Percentiles rank a stretch among this genome's conserved stretches.
Evolutionary conservation across 2,797 vertebrate species (phyloP).

Genomic region (Lateolabrax maculatus): DNA sequence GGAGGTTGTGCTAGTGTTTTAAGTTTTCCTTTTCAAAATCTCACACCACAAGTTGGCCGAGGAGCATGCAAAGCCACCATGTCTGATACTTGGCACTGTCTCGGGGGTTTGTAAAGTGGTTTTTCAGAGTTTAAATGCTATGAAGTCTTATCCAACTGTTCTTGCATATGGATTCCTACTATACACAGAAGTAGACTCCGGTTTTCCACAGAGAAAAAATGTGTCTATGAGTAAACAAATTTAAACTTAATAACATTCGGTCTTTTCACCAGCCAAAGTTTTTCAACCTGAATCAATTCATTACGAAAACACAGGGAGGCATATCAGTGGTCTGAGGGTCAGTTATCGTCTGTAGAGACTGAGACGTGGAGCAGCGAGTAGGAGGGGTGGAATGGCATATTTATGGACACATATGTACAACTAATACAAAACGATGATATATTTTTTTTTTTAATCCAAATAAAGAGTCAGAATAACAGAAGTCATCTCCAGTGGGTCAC

Average conservation of each 20-base stretch:
- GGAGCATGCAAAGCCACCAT: slow-evolving; percentile 48
- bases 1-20: slow-evolving; percentile 34
- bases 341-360: slow-evolving; percentile 25
- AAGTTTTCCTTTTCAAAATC: slow-evolving; percentile 37
- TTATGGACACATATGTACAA: slow-evolving; percentile 22
- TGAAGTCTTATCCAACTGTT: slow-evolving; percentile 26
- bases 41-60: slow-evolving; percentile 25
- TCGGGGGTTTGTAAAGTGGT: slow-evolving; percentile 20
- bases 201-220: slow-evolving; percentile 22
- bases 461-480: slow-evolving; percentile 26
- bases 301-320: slow-evolving; percentile 36
- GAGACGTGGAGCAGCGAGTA: slow-evolving; percentile 50
- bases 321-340: slow-evolving; percentile 17
- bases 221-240: not conserved
- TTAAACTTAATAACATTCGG: slow-evolving; percentile 25
- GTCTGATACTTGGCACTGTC: slow-evolving; percentile 20
- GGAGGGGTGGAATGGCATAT: slow-evolving; percentile 33
- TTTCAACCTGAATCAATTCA: slow-evolving; percentile 37
- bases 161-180: slow-evolving; percentile 31
- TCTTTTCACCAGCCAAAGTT: slow-evolving; percentile 42
- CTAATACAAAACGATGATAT: slow-evolving; percentile 40
- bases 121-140: slow-evolving; percentile 55
- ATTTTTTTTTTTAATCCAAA: slow-evolving; percentile 5
- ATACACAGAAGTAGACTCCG: slow-evolving; percentile 15
- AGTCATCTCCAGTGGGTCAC: slow-evolving; percentile 38